phyloP scores from a whole-genome alignment of 2,888 invertebrate species.

The Oscheius sp. region DNA sequence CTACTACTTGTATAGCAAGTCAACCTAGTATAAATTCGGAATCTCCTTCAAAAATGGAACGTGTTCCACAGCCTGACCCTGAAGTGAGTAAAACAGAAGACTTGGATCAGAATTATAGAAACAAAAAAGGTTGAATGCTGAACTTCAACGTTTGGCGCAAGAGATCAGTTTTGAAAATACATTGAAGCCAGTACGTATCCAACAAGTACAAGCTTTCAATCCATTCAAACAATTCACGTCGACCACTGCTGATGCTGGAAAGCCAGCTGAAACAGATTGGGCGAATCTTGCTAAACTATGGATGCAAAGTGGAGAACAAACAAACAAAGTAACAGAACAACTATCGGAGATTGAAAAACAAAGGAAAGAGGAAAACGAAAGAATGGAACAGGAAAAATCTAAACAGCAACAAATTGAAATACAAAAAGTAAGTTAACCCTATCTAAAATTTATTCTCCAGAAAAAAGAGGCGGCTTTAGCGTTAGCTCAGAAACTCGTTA shows the following conservation, averaged over 20 bases:
- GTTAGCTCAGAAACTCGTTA: neutral
- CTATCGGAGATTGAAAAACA: neutral
- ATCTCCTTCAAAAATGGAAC: neutral
- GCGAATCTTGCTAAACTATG: conserved; percentile 6
- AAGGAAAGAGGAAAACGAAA: neutral
- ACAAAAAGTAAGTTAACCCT: too few species aligned
- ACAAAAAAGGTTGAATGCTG: conserved; percentile 1
- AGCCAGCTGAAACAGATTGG: neutral
- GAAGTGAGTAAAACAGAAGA: neutral
- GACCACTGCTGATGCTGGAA: neutral
- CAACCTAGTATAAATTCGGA: too few species aligned
- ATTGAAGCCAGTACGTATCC: neutral
- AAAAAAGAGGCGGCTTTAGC: neutral
- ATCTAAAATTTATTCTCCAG: neutral
- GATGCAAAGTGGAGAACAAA: conserved; percentile 9
- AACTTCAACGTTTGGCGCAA: neutral
- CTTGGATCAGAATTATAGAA: neutral
- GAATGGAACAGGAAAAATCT: neutral
- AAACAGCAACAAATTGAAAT: neutral
- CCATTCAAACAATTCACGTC: neutral
- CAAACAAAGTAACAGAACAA: neutral
- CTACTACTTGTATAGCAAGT: too few species aligned
- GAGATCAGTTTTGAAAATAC: conserved; percentile 6
- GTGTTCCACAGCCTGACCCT: neutral
- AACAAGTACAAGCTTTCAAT: conserved; percentile 15